Conservation (phyloP, 2,113 vertebrate genomes). For the Rhinolophus ferrumequinum region DNA sequence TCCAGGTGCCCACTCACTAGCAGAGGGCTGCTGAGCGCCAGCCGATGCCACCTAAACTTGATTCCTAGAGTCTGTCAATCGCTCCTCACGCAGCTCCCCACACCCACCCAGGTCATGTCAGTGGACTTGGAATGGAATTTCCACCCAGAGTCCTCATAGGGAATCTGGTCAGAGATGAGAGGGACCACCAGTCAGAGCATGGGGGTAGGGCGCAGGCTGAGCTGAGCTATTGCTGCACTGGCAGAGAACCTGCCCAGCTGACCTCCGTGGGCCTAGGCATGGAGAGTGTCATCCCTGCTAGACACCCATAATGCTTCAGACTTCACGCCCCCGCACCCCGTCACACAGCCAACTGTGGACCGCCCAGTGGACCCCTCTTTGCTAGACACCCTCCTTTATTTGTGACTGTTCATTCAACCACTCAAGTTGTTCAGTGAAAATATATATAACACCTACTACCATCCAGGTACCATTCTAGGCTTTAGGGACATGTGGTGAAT, state of each 20-base stretch:
- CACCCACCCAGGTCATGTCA: background rate
- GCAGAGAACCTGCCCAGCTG: background rate
- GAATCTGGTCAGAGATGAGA: background rate
- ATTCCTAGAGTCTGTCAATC: background rate
- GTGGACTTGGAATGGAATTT: background rate
- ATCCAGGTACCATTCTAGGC: background rate
- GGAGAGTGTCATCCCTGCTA: background rate
- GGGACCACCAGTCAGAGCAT: background rate
- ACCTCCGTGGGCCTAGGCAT: too few species aligned
- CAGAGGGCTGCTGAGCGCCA: background rate
- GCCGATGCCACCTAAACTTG: background rate
- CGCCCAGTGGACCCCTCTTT: fast-evolving
- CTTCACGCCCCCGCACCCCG: background rate
- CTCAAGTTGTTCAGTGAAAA: background rate
- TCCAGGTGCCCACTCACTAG: background rate
- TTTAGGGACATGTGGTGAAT: background rate
- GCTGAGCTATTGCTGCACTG: fast-evolving
- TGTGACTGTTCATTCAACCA: background rate
- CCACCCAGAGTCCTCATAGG: background rate
- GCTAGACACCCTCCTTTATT: background rate
- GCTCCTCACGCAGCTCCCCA: background rate
- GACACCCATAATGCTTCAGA: background rate
- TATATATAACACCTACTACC: background rate
- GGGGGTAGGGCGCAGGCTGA: too few species aligned
- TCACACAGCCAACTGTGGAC: background rate